Percentiles rank a stretch among this genome's conserved stretches.
phyloP scores from a whole-genome alignment of 2,113 vertebrate species.

The Chionodraco myersi region DNA sequence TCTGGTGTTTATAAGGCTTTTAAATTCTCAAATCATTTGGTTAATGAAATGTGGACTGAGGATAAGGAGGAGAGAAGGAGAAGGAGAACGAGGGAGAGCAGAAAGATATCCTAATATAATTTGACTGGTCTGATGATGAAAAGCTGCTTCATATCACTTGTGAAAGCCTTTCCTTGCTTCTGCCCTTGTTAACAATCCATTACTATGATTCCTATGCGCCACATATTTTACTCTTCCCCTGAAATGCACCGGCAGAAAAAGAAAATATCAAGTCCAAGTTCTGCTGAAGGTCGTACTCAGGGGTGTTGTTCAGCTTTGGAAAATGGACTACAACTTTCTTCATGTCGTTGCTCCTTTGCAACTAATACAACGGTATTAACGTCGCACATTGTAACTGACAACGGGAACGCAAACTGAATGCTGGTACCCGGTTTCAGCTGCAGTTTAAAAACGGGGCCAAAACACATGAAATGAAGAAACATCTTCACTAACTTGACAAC shows the following conservation, averaged over 20 bases:
- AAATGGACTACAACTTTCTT: constrained; percentile 4
- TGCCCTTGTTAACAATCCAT: constrained; percentile 89
- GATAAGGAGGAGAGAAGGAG: constrained; percentile 59
- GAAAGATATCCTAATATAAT: constrained; percentile 86
- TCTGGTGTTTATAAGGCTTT: constrained; percentile 75
- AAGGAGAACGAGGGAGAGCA: constrained; percentile 31
- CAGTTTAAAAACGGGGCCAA: no score
- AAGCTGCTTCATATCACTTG: constrained; percentile 90
- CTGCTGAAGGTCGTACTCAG: not conserved
- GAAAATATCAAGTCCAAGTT: constrained; percentile 10
- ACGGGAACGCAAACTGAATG: constrained; percentile 18
- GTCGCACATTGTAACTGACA: constrained; percentile 23
- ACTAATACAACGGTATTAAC: constrained; percentile 48
- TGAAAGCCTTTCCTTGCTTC: constrained; percentile 91
- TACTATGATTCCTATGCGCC: constrained; percentile 87
- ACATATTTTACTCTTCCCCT: constrained; percentile 79
- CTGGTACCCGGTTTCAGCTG: constrained; percentile 33
- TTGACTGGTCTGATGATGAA: constrained; percentile 86
- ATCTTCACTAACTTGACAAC: no score
- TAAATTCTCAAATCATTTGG: constrained; percentile 85
- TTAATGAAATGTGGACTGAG: constrained; percentile 87
- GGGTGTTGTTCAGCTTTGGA: not conserved
- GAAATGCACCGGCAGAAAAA: constrained; percentile 77
- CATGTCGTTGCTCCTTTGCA: constrained; percentile 13
- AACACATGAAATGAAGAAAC: no score